Percentiles rank a stretch among this genome's conserved stretches.
phyloP scores from a whole-genome alignment of 2,113 vertebrate species.

The Sphyrna mokarran region DNA sequence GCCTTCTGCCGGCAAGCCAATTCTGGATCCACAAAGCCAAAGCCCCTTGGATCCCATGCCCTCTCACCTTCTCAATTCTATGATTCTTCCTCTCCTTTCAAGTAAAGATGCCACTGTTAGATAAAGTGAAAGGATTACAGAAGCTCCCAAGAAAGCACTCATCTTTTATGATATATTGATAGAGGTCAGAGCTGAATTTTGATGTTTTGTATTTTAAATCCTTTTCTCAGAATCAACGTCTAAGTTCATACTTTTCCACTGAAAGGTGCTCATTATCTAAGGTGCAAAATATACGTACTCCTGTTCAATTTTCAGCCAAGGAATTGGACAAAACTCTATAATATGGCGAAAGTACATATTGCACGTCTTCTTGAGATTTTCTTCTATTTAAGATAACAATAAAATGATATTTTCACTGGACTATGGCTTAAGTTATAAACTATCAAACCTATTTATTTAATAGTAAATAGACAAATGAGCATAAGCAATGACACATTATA shows the following conservation, averaged over 20 bases:
- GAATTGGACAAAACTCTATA: background rate
- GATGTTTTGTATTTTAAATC: background rate
- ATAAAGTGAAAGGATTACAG: background rate
- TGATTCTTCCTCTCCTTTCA: background rate
- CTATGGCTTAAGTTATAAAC: background rate
- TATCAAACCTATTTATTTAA: background rate
- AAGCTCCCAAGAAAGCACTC: background rate
- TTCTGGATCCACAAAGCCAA: too few relatives aligned
- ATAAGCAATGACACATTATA: background rate
- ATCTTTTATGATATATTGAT: background rate
- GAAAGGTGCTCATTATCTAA: background rate
- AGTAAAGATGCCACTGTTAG: background rate
- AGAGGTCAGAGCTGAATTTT: background rate
- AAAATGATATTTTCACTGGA: background rate
- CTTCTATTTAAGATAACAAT: background rate
- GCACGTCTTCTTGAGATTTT: background rate
- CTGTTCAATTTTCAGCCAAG: background rate
- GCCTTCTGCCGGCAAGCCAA: too few relatives aligned
- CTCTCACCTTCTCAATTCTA: too few relatives aligned
- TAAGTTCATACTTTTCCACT: background rate
- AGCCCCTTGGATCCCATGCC: too few relatives aligned
- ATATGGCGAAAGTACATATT: background rate
- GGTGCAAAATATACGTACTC: background rate
- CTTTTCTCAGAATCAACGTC: background rate
- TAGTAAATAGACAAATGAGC: background rate